Evolutionary conservation across 2,888 invertebrate genomes (phyloP), one percentile per base, ranked within the genome.

Genomic region (Tetragnatha montana): DNA sequence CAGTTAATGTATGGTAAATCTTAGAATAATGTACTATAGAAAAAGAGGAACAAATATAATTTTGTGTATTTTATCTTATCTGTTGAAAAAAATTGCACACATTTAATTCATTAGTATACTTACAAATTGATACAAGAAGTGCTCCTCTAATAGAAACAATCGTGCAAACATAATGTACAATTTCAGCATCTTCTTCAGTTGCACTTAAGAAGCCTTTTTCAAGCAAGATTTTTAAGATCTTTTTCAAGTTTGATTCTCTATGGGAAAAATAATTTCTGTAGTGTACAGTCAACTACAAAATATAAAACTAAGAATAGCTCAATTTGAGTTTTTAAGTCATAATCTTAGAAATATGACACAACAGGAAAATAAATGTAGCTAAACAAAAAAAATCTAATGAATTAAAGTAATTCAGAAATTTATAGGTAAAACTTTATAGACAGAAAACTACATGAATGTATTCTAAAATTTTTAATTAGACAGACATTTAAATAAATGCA

Each of bases 131-230:
- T 51, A 96, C 95, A 21, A 97, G 95, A 91, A 96, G 95, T 81
- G 96, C 96, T 7, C 96, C 96, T 88, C 97, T 94, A 92, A 95
- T 95, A 68, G 96, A 96, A 84, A 96, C 94, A 81, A 96, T 93
- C 79, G 95, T 95, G 91, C 96, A 95, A 21, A 95, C 95, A 93
- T 96, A 95, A 93, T 96, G 95, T 85, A 96, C 95, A 17, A 96
- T 94, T 12, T 93, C 94, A 21, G 96, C 94, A 93, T 96, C 96
- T 79, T 95, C 95, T 69, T 94, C 93, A 3, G 94, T 93, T 79
- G 94, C 92, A 91, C 92, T 14, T 0, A 88, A 76, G 83, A 92
- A 92, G 35, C 91, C 92, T 49, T 92, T 88, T 19, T 51, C 78
- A 51, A 87, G 51, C 21, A 91, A 22, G 49, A 76, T 82, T 68